Evolutionary conservation across 2,888 invertebrate genomes (phyloP).

Genomic region (Pseudanteris insignis): DNA sequence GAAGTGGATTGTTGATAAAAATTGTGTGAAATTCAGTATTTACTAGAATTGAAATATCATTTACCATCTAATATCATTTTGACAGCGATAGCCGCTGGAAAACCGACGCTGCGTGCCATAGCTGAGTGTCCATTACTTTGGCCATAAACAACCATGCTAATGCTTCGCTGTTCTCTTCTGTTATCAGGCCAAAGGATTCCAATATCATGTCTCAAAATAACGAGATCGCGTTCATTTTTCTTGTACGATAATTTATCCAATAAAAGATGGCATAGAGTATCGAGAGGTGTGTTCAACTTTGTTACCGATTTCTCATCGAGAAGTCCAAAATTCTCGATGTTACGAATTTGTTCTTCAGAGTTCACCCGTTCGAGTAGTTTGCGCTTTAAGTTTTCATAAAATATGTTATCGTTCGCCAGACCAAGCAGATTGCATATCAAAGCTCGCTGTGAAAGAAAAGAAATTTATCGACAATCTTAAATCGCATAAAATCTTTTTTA

Average conservation of each 20-base stretch:
- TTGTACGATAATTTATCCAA: conserved; percentile 82
- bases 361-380: conserved; percentile 85
- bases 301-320: conserved; percentile 83
- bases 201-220: conserved; percentile 92
- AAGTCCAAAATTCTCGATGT: conserved; percentile 87
- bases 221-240: conserved; percentile 86
- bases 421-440: conserved; percentile 88
- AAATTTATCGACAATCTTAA: not conserved
- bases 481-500: not conserved
- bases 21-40: too few relatives aligned
- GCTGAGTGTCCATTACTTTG: conserved; percentile 86
- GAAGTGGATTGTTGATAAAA: too few relatives aligned
- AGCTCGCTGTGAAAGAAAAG: conserved; percentile 74
- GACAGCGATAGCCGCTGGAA: conserved; percentile 93
- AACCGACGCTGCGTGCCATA: conserved; percentile 94
- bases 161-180: conserved; percentile 80
- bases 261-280: conserved; percentile 91
- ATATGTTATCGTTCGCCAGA: conserved; percentile 83
- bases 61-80: conserved; percentile 97
- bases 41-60: too few relatives aligned
- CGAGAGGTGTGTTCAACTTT: conserved; percentile 87
- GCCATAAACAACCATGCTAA: conserved; percentile 92
- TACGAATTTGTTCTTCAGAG: conserved; percentile 74
- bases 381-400: conserved; percentile 91
- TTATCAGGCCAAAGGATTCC: conserved; percentile 93